Evolutionary conservation across 2,888 invertebrate species (phyloP).

Genomic region (Parthenolecanium corni): DNA sequence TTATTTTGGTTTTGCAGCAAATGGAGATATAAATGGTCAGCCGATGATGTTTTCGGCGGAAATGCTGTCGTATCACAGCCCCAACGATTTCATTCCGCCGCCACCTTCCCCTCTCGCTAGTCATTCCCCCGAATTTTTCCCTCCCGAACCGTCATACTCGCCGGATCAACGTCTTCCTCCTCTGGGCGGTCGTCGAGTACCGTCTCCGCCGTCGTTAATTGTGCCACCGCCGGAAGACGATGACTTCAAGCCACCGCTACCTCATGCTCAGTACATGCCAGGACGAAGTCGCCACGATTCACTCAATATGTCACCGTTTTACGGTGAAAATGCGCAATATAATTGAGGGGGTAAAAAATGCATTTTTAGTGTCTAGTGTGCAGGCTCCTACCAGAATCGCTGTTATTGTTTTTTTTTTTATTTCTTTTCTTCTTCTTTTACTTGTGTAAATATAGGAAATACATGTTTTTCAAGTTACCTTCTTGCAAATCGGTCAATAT

Average conservation of each 20-base stretch:
- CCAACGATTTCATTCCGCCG: conserved; percentile 17
- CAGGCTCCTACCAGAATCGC: too few relatives aligned
- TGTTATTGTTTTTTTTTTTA: too few relatives aligned
- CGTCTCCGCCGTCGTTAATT: conserved; percentile 20
- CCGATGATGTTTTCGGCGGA: background rate
- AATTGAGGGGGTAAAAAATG: too few relatives aligned
- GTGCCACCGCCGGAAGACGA: conserved; percentile 19
- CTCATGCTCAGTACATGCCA: background rate
- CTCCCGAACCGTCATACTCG: conserved; percentile 10
- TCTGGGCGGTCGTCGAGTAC: conserved; percentile 29
- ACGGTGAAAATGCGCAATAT: too few relatives aligned
- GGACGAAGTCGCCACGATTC: background rate
- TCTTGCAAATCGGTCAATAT: too few relatives aligned
- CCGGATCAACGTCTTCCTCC: conserved; percentile 29
- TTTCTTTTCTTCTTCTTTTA: too few relatives aligned
- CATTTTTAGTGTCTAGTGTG: too few relatives aligned
- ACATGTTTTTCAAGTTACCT: too few relatives aligned
- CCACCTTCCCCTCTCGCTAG: conserved; percentile 16
- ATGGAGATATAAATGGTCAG: conserved; percentile 2
- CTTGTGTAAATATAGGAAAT: too few relatives aligned
- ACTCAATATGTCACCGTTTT: background rate
- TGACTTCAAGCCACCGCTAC: conserved; percentile 16
- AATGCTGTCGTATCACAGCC: conserved; percentile 1
- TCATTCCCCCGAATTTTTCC: conserved; percentile 15
- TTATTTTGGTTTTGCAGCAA: background rate